phyloP scores from a whole-genome alignment of 2,888 invertebrate species.

The Bhutanitis thaidina region DNA sequence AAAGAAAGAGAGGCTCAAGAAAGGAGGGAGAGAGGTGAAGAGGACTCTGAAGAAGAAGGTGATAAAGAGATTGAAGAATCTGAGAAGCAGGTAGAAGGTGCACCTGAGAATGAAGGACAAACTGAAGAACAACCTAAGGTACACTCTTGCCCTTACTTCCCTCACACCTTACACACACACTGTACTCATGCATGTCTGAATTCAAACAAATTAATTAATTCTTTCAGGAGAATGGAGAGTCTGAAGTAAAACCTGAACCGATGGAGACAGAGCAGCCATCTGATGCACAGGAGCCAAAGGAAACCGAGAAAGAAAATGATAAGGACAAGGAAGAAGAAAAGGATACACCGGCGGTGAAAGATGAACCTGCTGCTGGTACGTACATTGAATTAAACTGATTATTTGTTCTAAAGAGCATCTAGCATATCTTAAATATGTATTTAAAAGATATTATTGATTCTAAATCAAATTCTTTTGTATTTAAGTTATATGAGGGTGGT shows the following conservation, averaged over 20 bases:
- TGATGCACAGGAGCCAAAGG: slow-evolving; percentile 3
- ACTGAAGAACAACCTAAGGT: slow-evolving; percentile 31
- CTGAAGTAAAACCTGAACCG: slow-evolving; percentile 33
- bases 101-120: slow-evolving; percentile 3
- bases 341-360: slow-evolving; percentile 25
- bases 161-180: too few relatives aligned
- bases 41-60: slow-evolving; percentile 30
- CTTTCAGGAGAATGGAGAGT: slow-evolving; percentile 4
- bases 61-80: slow-evolving; percentile 29
- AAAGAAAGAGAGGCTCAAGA: slow-evolving; percentile 28
- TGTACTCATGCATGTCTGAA: too few relatives aligned
- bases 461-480: too few relatives aligned
- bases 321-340: slow-evolving; percentile 19
- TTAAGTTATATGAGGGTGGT: too few relatives aligned
- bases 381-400: too few relatives aligned
- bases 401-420: too few relatives aligned
- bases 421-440: too few relatives aligned
- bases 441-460: too few relatives aligned
- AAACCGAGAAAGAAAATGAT: slow-evolving; percentile 20
- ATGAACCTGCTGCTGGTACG: slow-evolving; percentile 27
- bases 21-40: slow-evolving; percentile 23
- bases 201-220: neutral
- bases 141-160: neutral
- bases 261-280: slow-evolving; percentile 35
- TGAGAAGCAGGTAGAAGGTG: slow-evolving; percentile 23